Base-by-base conservation (phyloP, 2,113 vertebrate genomes). In the Scopus umbretta region DNA sequence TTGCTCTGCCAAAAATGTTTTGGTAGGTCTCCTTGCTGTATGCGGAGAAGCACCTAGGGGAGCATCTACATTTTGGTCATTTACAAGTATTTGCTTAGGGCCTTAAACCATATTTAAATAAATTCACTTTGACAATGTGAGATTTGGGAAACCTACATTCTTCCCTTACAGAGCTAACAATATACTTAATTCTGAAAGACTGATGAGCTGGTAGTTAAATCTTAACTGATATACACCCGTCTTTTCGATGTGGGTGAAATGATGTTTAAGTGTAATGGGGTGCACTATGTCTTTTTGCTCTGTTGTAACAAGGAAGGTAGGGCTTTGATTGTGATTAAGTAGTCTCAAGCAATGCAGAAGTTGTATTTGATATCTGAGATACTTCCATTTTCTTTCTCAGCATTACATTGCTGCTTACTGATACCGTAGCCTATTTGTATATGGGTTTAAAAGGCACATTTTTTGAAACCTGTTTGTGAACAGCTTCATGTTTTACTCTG, bases 171-270 rank as follows among this genome's bases (percentile, higher is more conserved):
- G 27, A 58, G 6, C 42, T 75, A 62, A 45, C 38, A 70, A 12
- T 67, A 9, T 29, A n/a, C 13, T 68, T 81, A 43, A 25, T 68
- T 65, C 15, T 76, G 40, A 74, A 73, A 72, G 49, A 49, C 6
- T 40, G 13, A 4, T 65, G 58, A 40, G 16, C 43, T 55, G 58
- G 10, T 65, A 50, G 55, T 68, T 61, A 52, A 72, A 73, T 56
- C 29, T 62, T 84, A 38, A 21, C 9, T 59, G 63, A 16, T 55
- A 4, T 0, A 4, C 1, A 1, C 23, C 27, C n/a, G 10, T 38
- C 14, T 76, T 56, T 42, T 88, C 26, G 23, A 1, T 38, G 29
- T 29, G 10, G 15, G 21, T 72, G 32, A 55, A 59, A 34, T 40
- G 1, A 16, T 62, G n/a, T 52, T 67, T 23, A 50, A 62, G 19